Evolutionary conservation across 2,888 invertebrate genomes (phyloP).

Genomic region (Papilio protenor): DNA sequence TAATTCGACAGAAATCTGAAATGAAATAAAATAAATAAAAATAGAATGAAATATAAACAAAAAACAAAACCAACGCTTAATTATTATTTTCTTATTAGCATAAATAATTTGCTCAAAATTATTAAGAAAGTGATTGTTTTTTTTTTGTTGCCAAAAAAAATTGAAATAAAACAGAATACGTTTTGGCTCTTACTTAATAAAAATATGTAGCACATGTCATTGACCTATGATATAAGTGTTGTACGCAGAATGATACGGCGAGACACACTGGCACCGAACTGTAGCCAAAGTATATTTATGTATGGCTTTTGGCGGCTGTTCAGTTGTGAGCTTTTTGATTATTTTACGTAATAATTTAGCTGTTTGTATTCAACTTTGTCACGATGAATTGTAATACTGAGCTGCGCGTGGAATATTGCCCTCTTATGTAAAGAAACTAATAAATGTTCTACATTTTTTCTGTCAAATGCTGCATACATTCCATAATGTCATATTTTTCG

Average conservation of each 20-base stretch:
- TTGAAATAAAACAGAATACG: not conserved
- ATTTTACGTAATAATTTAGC: slow-evolving; percentile 24
- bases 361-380: not conserved
- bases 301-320: slow-evolving; percentile 32
- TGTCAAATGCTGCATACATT: not conserved
- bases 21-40: too few species aligned
- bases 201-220: slow-evolving; percentile 11
- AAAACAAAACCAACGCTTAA: too few species aligned
- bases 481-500: not conserved
- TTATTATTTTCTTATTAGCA: too few species aligned
- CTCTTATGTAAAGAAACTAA: not conserved
- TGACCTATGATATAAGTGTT: slow-evolving; percentile 38
- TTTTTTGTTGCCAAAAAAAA: not conserved
- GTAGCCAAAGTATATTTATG: slow-evolving; percentile 54
- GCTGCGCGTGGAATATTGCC: not conserved
- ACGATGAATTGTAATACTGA: not conserved
- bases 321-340: slow-evolving; percentile 25
- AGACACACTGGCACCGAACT: slow-evolving; percentile 68
- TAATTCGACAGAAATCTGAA: too few species aligned
- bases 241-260: slow-evolving; percentile 46
- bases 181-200: not conserved
- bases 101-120: not conserved
- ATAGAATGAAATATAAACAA: too few species aligned
- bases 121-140: not conserved
- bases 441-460: not conserved